Conservation (phyloP, 2,888 invertebrate species). For the Vesta saturnalis region DNA sequence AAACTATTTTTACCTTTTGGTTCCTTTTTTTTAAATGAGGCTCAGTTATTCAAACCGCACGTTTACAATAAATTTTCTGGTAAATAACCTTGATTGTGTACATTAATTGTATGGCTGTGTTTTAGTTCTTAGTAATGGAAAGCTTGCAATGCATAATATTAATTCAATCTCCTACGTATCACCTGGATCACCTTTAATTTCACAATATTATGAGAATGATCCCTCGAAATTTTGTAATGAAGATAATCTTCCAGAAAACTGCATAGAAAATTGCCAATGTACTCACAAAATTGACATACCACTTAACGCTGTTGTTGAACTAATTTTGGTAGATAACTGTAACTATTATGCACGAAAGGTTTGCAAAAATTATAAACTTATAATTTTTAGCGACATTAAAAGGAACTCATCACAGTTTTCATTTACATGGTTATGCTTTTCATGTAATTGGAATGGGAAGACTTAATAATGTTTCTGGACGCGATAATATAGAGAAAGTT, state of each 20-base stretch:
- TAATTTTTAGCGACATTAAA: slow-evolving; percentile 78
- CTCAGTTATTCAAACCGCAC: slow-evolving; percentile 87
- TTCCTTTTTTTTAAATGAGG: slow-evolving; percentile 85
- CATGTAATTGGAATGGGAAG: slow-evolving; percentile 92
- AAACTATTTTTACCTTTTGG: slow-evolving; percentile 92
- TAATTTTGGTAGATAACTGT: slow-evolving; percentile 92
- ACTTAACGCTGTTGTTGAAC: slow-evolving; percentile 88
- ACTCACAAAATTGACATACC: slow-evolving; percentile 89
- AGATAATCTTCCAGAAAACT: slow-evolving; percentile 85
- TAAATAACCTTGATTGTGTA: slow-evolving; percentile 70
- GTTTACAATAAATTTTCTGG: slow-evolving; percentile 85
- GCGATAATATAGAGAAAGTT: slow-evolving; percentile 89
- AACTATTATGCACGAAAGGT: neutral
- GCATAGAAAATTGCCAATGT: slow-evolving; percentile 90
- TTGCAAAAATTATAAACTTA: too few species aligned
- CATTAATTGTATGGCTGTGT: slow-evolving; percentile 64
- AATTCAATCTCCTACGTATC: slow-evolving; percentile 90
- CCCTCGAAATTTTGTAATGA: slow-evolving; percentile 91
- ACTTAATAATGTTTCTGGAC: slow-evolving; percentile 86
- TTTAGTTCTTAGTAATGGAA: slow-evolving; percentile 20
- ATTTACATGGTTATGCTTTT: slow-evolving; percentile 89
- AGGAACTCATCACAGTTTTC: slow-evolving; percentile 92
- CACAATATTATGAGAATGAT: slow-evolving; percentile 86
- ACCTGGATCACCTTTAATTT: slow-evolving; percentile 84
- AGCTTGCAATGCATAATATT: neutral